phyloP scores from a whole-genome alignment of 1,140 invertebrate genomes.

The Penaeus indicus region DNA sequence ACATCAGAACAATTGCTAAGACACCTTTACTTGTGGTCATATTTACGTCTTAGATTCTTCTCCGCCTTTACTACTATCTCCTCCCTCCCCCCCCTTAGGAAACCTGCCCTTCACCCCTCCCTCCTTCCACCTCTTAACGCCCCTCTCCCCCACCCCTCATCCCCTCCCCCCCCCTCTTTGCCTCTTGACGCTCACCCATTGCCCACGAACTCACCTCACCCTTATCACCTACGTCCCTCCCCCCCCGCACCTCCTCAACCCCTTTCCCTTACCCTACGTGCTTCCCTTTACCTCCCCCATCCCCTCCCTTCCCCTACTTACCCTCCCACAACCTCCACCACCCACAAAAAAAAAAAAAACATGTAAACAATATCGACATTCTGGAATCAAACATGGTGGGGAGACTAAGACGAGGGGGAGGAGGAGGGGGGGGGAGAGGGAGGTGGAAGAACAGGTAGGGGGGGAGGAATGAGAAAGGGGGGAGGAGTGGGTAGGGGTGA shows the following conservation, averaged over 20 bases:
- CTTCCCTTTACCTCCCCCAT: not conserved
- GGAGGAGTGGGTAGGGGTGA: not conserved
- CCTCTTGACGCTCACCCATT: not conserved
- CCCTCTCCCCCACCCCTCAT: not conserved
- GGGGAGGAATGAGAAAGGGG: too few species aligned
- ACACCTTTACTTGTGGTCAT: too few species aligned
- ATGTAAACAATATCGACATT: too few species aligned
- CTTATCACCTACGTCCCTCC: not conserved
- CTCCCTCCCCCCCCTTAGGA: not conserved
- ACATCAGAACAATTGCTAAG: too few species aligned
- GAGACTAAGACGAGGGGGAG: too few species aligned
- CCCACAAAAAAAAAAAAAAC: not conserved
- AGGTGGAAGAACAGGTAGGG: too few species aligned
- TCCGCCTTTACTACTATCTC: not conserved
- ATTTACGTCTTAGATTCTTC: not conserved
- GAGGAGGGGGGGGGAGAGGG: too few species aligned
- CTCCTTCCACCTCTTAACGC: not conserved
- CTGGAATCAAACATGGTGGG: too few species aligned
- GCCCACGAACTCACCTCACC: not conserved
- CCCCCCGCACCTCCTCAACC: not conserved
- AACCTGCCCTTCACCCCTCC: not conserved
- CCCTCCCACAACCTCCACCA: not conserved
- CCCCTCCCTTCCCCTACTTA: not conserved
- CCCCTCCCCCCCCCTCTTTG: not conserved
- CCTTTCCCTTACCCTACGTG: not conserved